A percentile compares a stretch with the other conserved stretches of the same genome.
phyloP scores from a whole-genome alignment of 1,140 invertebrate genomes.

The Ostrea edulis region DNA sequence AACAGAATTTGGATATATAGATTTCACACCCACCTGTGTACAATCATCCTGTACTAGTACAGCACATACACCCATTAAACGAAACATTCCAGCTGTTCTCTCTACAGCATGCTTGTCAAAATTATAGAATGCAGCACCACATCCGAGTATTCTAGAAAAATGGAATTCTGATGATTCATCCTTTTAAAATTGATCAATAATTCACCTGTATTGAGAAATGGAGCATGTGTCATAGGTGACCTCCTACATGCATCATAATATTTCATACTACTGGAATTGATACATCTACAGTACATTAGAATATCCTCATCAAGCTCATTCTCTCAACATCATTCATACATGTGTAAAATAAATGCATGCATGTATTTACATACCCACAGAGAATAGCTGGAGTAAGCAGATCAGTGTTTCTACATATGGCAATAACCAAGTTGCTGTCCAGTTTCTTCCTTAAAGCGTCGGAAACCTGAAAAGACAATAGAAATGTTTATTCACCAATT shows the following conservation, averaged over 20 bases:
- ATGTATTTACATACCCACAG: not conserved
- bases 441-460: not conserved
- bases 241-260: too few species aligned
- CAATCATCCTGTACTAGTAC: not conserved
- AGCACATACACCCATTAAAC: not conserved
- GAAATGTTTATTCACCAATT: too few species aligned
- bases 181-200: too few species aligned
- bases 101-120: conserved; percentile 4
- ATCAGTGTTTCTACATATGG: conserved; percentile 16
- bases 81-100: not conserved
- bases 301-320: too few species aligned
- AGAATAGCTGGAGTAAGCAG: not conserved
- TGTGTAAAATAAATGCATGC: too few species aligned
- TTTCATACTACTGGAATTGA: too few species aligned
- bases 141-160: not conserved
- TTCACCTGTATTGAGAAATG: too few species aligned
- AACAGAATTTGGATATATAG: not conserved
- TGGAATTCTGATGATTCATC: not conserved
- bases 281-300: too few species aligned
- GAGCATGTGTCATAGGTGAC: too few species aligned
- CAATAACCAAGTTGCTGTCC: not conserved
- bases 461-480: not conserved
- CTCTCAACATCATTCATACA: too few species aligned
- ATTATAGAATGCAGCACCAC: conserved; percentile 1
- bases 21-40: conserved; percentile 6